A percentile compares a stretch with the other conserved stretches of the same genome.
These are phyloP conservation scores for Parascotia fuliginaria DNA, from an alignment of 2,888 invertebrate species.

Conservation along the genomic window DNA sequence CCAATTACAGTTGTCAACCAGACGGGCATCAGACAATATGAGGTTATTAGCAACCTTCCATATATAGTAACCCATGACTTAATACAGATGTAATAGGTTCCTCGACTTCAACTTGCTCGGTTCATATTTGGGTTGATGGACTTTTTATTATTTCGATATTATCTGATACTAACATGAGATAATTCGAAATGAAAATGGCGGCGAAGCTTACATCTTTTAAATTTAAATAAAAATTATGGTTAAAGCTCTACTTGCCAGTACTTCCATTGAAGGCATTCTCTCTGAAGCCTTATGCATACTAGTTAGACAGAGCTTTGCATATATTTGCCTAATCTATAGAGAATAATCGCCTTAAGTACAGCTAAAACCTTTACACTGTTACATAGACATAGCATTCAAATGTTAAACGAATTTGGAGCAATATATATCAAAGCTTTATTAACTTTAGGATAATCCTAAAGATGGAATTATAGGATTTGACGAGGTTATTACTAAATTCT, in stretches of 20 bases:
- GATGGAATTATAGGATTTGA: too few relatives aligned
- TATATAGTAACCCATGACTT: slow-evolving; percentile 14
- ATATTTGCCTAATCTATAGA: slow-evolving; percentile 45
- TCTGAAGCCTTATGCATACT: slow-evolving; percentile 49
- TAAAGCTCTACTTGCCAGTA: slow-evolving; percentile 30
- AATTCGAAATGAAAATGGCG: too few relatives aligned
- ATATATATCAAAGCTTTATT: background rate
- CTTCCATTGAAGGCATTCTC: slow-evolving; percentile 58
- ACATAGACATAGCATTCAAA: slow-evolving; percentile 4
- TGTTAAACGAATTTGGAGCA: background rate
- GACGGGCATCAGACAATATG: slow-evolving; percentile 17
- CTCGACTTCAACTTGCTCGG: background rate
- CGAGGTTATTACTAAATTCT: too few relatives aligned
- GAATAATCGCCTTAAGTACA: slow-evolving; percentile 34
- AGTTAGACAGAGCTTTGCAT: slow-evolving; percentile 52
- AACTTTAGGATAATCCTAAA: background rate
- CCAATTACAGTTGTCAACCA: slow-evolving; percentile 7
- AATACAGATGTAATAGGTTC: background rate
- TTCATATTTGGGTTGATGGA: background rate
- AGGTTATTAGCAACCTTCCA: slow-evolving; percentile 26
- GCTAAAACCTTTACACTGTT: slow-evolving; percentile 14
- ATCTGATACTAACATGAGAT: background rate
- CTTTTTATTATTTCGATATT: background rate
- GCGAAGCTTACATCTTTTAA: too few relatives aligned
- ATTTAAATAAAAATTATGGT: too few relatives aligned